Base-by-base conservation (phyloP, 2,888 invertebrate species). In the Cacoxenus indagator region DNA sequence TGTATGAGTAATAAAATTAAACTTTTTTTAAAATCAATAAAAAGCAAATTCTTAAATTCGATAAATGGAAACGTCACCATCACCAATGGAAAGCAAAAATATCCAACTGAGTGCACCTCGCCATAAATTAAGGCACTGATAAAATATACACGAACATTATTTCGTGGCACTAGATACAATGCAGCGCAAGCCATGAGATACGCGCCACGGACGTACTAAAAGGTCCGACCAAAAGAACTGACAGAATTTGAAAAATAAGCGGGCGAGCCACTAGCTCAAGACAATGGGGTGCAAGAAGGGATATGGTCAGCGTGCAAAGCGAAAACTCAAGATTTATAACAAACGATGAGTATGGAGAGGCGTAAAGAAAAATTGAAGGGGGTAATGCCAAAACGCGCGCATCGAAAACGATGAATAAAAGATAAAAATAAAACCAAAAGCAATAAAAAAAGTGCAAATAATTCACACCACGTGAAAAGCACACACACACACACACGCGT, bases 261-360 rank as follows among this genome's bases (percentile, higher is more conserved):
- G 57, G 57, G 27, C 57, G 26, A n/a, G n/a, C n/a, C n/a, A n/a
- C n/a, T n/a, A n/a, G n/a, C n/a, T n/a, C n/a, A n/a, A n/a, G n/a
- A n/a, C 9, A 27, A 17, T 11, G 9, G 2, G 14, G 55, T 1
- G 11, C 4, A 55, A 55, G 27, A 9, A 27, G 29, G 4, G 8
- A 26, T 6, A 54, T 27, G 17, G 1, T 9, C 14, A 55, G 2
- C 2, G 24, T n/a, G 29, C 26, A 4, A 2, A 57, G 17, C 14
- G 72, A 78, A 76, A 74, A 77, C 78, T 75, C 72, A 76, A 78
- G 80, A 78, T 78, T 76, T 78, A 75, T 80, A 78, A 78, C 73
- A 73, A 71, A 70, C 68, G 69, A 65, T 74, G 76, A 69, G 67
- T n/a, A n/a, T n/a, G n/a, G 57, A 55, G 24, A 17, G n/a, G 14